Percentiles rank a stretch among this genome's conserved stretches.
Evolutionary conservation across 2,113 vertebrate species (phyloP).

Genomic region (Nyctereutes procyonoides): DNA sequence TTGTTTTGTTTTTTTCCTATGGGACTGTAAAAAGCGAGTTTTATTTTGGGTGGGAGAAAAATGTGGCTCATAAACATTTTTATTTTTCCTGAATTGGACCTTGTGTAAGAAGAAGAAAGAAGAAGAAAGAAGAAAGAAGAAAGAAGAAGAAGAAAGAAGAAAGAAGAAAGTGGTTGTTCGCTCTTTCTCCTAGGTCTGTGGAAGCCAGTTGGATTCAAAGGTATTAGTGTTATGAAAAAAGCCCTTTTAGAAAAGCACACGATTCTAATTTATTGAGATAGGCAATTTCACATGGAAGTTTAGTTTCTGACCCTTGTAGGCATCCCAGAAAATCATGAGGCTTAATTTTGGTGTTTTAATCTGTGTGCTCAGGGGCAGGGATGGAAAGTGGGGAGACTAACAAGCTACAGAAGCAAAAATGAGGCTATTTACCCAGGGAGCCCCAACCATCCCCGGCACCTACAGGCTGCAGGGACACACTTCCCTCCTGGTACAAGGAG

Average conservation of each 20-base stretch:
- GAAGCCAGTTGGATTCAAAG: constrained; percentile 69
- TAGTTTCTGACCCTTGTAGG: constrained; percentile 63
- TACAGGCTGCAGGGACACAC: neutral
- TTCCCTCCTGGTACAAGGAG: neutral
- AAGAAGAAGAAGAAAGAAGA: too few species aligned
- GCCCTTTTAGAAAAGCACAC: constrained; percentile 70
- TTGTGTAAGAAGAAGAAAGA: constrained; percentile 22
- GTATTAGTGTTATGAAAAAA: constrained; percentile 72
- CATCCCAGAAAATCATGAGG: constrained; percentile 53
- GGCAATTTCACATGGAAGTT: constrained; percentile 64
- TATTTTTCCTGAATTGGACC: constrained; percentile 74
- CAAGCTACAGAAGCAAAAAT: neutral
- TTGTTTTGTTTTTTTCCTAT: neutral
- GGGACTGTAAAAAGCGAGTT: constrained; percentile 69
- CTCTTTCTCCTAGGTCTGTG: constrained; percentile 37
- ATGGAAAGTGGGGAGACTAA: neutral
- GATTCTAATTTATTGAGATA: constrained; percentile 74
- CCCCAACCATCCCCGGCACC: neutral
- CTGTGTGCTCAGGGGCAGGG: constrained; percentile 16
- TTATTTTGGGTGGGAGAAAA: constrained; percentile 74
- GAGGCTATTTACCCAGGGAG: neutral
- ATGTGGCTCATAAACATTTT: constrained; percentile 75
- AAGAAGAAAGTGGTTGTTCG: constrained; percentile 10
- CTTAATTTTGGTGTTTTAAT: constrained; percentile 37
- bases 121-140: neutral